Evolutionary conservation across 2,888 invertebrate species (phyloP).

Genomic region (Dinocampus coccinellae): DNA sequence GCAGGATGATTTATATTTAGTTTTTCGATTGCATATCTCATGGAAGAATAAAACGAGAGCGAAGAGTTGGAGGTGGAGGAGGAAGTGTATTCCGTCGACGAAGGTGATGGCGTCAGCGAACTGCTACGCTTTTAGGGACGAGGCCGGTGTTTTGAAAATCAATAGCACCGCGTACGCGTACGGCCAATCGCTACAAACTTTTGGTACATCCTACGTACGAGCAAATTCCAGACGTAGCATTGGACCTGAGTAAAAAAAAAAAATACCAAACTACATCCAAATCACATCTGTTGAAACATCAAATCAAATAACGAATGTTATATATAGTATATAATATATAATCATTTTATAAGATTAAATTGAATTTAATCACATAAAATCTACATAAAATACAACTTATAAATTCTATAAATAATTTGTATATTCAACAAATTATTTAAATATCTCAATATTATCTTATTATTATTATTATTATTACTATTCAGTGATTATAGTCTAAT

Average conservation of each 20-base stretch:
- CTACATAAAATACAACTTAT: too few relatives aligned
- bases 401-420: too few relatives aligned
- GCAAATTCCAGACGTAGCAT: slow-evolving; percentile 38
- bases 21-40: neutral
- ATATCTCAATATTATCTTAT: too few relatives aligned
- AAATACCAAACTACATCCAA: neutral
- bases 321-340: too few relatives aligned
- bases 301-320: neutral
- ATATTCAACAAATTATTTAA: too few relatives aligned
- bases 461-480: too few relatives aligned
- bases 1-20: neutral
- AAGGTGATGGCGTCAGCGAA: slow-evolving; percentile 10
- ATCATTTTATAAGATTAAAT: too few relatives aligned
- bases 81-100: neutral
- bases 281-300: neutral
- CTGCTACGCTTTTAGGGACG: slow-evolving; percentile 17
- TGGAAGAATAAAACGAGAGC: too few relatives aligned
- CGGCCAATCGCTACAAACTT: slow-evolving; percentile 48
- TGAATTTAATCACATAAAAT: too few relatives aligned
- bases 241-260: neutral
- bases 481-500: too few relatives aligned
- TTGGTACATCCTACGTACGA: slow-evolving; percentile 44
- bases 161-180: slow-evolving; percentile 36
- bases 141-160: slow-evolving; percentile 30
- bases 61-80: too few relatives aligned